Evolutionary conservation across 2,888 invertebrate species (phyloP).

Genomic region (Pterostichus madidus): DNA sequence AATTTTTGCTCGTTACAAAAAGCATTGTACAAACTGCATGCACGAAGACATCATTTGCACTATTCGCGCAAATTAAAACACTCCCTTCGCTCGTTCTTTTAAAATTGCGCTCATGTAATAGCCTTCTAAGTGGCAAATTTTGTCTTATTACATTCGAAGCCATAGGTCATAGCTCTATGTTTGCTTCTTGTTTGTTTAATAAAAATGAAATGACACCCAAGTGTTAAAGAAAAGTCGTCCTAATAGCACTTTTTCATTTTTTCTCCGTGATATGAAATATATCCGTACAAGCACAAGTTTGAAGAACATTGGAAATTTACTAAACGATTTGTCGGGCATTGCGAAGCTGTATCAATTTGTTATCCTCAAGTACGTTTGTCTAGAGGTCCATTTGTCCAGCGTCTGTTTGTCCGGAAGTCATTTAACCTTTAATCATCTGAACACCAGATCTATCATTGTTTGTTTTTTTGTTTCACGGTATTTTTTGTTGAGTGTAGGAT

Average conservation of each 20-base stretch:
- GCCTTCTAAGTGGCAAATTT: too few species aligned
- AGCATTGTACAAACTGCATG: too few species aligned
- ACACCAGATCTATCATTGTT: constrained; percentile 52
- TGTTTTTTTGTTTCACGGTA: constrained; percentile 33
- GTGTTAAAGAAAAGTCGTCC: neutral
- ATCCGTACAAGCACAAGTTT: neutral
- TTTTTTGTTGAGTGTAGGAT: constrained; percentile 3
- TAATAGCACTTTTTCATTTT: constrained; percentile 26
- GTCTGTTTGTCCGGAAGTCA: constrained; percentile 32
- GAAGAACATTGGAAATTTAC: constrained; percentile 21
- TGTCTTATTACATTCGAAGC: too few species aligned
- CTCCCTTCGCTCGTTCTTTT: too few species aligned
- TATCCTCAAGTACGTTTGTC: constrained; percentile 50
- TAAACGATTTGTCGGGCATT: constrained; percentile 25
- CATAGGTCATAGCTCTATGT: too few species aligned
- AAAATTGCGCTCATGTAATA: too few species aligned
- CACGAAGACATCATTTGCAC: too few species aligned
- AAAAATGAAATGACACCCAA: neutral
- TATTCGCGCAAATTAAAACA: too few species aligned
- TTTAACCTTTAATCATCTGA: constrained; percentile 56
- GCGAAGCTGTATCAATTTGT: constrained; percentile 47
- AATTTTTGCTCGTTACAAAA: too few species aligned
- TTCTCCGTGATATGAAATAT: constrained; percentile 5
- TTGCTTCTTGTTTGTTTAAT: too few species aligned
- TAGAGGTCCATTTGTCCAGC: constrained; percentile 45